Evolutionary conservation across 2,888 invertebrate species (phyloP).

Genomic region (Conus canariensis): DNA sequence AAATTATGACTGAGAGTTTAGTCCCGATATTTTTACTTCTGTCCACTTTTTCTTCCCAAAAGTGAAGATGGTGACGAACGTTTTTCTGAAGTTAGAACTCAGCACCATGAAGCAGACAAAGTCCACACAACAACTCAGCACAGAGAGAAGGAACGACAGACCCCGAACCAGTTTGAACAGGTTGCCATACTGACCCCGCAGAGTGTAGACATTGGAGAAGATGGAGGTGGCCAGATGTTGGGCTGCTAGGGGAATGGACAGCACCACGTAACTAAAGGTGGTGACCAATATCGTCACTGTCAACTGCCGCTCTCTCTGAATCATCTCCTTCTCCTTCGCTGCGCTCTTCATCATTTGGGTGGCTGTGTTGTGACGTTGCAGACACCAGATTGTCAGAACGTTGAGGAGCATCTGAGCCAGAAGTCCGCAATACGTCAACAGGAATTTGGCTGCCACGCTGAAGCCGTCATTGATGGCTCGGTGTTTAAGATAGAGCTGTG

Average conservation of each 20-base stretch:
- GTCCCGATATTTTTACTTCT: not conserved
- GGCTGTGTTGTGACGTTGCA: slow-evolving; percentile 9
- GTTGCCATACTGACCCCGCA: not conserved
- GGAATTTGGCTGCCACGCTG: slow-evolving; percentile 2
- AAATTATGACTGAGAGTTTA: too few relatives aligned
- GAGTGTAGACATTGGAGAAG: not conserved
- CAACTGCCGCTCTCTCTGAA: slow-evolving; percentile 11
- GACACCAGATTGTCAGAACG: not conserved
- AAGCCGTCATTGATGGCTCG: slow-evolving; percentile 17
- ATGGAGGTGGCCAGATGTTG: not conserved
- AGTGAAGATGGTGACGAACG: not conserved
- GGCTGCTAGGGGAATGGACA: not conserved
- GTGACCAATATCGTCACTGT: slow-evolving; percentile 4
- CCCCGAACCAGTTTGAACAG: not conserved
- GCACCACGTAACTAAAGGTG: not conserved
- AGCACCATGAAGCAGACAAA: slow-evolving; percentile 10
- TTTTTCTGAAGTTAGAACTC: slow-evolving; percentile 26
- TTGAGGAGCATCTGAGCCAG: not conserved
- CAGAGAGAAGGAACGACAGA: not conserved
- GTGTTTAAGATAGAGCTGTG: not conserved
- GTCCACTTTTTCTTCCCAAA: not conserved
- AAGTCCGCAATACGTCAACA: not conserved
- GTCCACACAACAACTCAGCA: slow-evolving; percentile 19
- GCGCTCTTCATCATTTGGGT: not conserved
- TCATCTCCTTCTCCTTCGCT: not conserved